These are phyloP conservation scores for Patella pellucida DNA, from an alignment of 2,888 invertebrate species.

Conservation along the genomic window DNA sequence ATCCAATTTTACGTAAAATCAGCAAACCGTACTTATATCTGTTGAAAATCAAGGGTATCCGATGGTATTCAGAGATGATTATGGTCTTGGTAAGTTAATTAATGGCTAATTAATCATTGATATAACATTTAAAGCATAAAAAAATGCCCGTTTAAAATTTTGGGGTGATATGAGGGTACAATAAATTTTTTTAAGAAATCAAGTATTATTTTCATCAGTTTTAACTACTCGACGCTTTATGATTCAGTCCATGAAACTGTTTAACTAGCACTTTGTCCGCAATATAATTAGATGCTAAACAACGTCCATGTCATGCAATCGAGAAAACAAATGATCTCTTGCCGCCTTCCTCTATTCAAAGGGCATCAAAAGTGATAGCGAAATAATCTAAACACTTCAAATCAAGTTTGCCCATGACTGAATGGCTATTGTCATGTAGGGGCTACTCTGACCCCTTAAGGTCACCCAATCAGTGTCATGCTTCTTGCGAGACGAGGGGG, in stretches of 20 bases:
- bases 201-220: no score
- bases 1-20: no score
- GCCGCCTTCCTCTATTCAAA: background rate
- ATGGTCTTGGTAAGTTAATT: no score
- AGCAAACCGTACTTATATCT: no score
- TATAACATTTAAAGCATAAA: no score
- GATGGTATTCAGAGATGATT: no score
- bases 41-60: no score
- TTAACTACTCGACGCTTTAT: no score
- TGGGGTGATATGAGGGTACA: no score
- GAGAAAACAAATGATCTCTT: background rate
- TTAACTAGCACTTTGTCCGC: background rate
- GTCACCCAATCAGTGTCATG: constrained; percentile 11
- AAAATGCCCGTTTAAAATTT: no score
- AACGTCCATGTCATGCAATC: background rate
- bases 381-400: background rate
- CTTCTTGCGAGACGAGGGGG: background rate
- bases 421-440: background rate
- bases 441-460: background rate
- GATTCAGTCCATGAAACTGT: background rate
- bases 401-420: background rate
- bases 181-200: no score
- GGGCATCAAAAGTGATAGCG: background rate
- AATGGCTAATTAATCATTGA: no score
- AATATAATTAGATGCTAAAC: background rate